A percentile compares a stretch with the other conserved stretches of the same genome.
phyloP scores from a whole-genome alignment of 2,888 invertebrate genomes.

The Clunio marinus region DNA sequence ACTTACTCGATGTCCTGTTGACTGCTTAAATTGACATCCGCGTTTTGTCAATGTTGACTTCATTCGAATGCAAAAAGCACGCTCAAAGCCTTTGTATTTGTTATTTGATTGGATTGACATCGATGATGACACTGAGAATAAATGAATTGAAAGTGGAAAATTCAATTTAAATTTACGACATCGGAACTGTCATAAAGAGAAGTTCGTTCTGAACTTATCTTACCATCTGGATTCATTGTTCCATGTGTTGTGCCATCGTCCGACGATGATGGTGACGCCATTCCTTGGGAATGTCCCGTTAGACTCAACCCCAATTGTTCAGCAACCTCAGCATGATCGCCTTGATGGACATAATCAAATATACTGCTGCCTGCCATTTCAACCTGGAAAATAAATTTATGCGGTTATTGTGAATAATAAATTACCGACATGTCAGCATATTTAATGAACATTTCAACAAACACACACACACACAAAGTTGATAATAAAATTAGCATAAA shows the following conservation, averaged over 20 bases:
- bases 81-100: constrained; percentile 78
- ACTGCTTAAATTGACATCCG: constrained; percentile 88
- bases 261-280: constrained; percentile 54
- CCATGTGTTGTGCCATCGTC: constrained; percentile 75
- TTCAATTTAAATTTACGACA: constrained; percentile 28
- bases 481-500: constrained; percentile 16
- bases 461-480: constrained; percentile 3
- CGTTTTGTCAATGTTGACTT: constrained; percentile 96
- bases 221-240: constrained; percentile 87
- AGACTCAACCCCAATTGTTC: constrained; percentile 88
- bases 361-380: constrained; percentile 99
- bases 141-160: constrained; percentile 47
- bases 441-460: not conserved
- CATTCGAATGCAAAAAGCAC: constrained; percentile 94
- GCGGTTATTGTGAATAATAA: constrained; percentile 24
- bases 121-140: constrained; percentile 79
- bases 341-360: constrained; percentile 95
- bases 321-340: constrained; percentile 92
- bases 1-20: constrained; percentile 90
- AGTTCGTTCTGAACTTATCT: constrained; percentile 45
- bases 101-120: constrained; percentile 71
- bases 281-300: constrained; percentile 53
- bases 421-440: not conserved
- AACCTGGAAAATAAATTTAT: constrained; percentile 60
- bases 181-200: not conserved